A percentile compares a stretch with the other conserved stretches of the same genome.
Evolutionary conservation across 2,888 invertebrate species (phyloP).

Genomic region (Hydroisotoma schaefferi): DNA sequence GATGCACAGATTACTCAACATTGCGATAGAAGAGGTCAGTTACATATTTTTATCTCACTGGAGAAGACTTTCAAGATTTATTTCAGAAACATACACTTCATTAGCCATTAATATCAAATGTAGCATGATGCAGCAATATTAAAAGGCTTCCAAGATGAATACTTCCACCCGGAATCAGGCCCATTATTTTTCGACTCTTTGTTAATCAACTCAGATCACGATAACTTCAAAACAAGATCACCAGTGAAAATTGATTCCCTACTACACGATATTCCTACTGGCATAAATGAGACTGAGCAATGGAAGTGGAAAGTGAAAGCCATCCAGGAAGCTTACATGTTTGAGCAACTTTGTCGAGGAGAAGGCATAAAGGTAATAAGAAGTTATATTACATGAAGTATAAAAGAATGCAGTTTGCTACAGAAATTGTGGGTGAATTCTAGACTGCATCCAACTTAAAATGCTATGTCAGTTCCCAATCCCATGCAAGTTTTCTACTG

Average conservation of each 20-base stretch:
- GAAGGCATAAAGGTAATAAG: neutral
- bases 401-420: neutral
- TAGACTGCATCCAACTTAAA: conserved; percentile 8
- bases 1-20: neutral
- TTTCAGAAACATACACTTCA: neutral
- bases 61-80: neutral
- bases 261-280: neutral
- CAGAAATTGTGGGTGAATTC: neutral
- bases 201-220: neutral
- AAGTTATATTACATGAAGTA: neutral
- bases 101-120: neutral
- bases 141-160: neutral
- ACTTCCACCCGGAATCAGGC: conserved; percentile 3
- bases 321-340: neutral
- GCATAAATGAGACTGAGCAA: neutral
- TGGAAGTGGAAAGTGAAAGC: neutral
- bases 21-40: conserved; percentile 9
- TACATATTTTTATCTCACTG: too few species aligned
- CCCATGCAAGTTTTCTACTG: conserved; percentile 28
- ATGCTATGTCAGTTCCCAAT: conserved; percentile 27
- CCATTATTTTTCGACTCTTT: conserved; percentile 10
- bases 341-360: conserved; percentile 20
- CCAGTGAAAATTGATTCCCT: neutral
- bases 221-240: conserved; percentile 4
- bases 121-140: conserved; percentile 13